A percentile compares a stretch with the other conserved stretches of the same genome.
Conservation (phyloP, 1,140 invertebrate species). For the Brachionus rubens region DNA sequence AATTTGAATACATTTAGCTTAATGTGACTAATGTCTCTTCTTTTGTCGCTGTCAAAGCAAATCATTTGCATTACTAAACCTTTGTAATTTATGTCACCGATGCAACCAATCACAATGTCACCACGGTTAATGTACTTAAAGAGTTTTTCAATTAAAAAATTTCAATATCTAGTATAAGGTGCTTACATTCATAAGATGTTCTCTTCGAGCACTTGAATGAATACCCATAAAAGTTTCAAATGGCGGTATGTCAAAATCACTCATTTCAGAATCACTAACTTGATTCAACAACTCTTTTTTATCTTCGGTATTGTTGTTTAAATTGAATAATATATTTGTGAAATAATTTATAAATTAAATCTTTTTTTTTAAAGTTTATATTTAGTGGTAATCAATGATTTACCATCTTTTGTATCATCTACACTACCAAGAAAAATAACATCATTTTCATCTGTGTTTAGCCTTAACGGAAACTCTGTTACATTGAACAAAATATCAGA, state of each 20-base stretch:
- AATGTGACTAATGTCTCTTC: neutral
- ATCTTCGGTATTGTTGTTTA: neutral
- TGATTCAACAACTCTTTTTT: neutral
- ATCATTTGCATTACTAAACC: neutral
- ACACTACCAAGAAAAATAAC: too few relatives aligned
- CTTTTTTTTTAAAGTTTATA: too few relatives aligned
- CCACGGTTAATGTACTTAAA: neutral
- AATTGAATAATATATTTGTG: conserved; percentile 14
- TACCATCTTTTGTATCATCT: too few relatives aligned
- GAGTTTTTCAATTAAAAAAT: neutral
- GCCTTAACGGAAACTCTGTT: too few relatives aligned
- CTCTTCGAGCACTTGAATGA: neutral
- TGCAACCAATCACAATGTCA: neutral
- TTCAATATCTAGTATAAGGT: neutral
- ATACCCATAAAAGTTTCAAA: neutral
- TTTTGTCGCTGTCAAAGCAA: neutral
- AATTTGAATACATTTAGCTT: neutral
- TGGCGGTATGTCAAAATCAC: neutral
- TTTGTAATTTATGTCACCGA: neutral
- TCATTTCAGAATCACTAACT: neutral
- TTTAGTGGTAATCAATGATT: too few relatives aligned
- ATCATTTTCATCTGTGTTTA: too few relatives aligned
- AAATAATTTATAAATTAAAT: too few relatives aligned
- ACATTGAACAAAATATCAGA: too few relatives aligned
- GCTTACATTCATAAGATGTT: neutral